Evolutionary conservation across 2,888 invertebrate species (phyloP).

Genomic region (Enchytraeus crypticus): DNA sequence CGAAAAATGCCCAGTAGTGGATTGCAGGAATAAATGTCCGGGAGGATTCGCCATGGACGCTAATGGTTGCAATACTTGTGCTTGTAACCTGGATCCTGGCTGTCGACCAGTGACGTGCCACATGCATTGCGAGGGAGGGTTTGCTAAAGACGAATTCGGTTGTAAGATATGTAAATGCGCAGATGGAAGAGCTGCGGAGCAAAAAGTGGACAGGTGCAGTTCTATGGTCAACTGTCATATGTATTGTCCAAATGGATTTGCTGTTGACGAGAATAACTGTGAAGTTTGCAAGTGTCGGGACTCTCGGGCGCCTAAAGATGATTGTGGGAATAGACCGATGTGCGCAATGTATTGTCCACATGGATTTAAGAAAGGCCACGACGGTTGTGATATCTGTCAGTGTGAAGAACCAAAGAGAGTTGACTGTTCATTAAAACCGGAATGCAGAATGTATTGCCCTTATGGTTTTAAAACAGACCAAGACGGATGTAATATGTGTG

Average conservation of each 20-base stretch:
- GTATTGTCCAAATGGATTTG: conserved; percentile 9
- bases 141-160: conserved; percentile 3
- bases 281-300: conserved; percentile 6
- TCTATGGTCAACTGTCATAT: neutral
- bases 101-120: conserved; percentile 1
- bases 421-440: neutral
- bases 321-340: conserved; percentile 7
- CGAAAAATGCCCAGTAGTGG: neutral
- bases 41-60: conserved; percentile 7
- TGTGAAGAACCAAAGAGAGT: conserved; percentile 6
- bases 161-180: conserved; percentile 12
- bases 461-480: conserved; percentile 13
- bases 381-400: conserved; percentile 19
- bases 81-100: neutral
- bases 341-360: conserved; percentile 17
- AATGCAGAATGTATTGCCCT: conserved; percentile 10
- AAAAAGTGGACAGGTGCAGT: neutral
- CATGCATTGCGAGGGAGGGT: conserved; percentile 8
- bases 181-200: neutral
- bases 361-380: conserved; percentile 18
- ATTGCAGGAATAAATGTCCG: conserved; percentile 4
- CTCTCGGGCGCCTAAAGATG: no score
- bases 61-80: conserved; percentile 1
- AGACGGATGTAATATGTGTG: conserved; percentile 13
- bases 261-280: conserved; percentile 8